A percentile compares a stretch with the other conserved stretches of the same genome.
Conservation (phyloP, 2,888 invertebrate species). For the Nomada goodeniana region DNA sequence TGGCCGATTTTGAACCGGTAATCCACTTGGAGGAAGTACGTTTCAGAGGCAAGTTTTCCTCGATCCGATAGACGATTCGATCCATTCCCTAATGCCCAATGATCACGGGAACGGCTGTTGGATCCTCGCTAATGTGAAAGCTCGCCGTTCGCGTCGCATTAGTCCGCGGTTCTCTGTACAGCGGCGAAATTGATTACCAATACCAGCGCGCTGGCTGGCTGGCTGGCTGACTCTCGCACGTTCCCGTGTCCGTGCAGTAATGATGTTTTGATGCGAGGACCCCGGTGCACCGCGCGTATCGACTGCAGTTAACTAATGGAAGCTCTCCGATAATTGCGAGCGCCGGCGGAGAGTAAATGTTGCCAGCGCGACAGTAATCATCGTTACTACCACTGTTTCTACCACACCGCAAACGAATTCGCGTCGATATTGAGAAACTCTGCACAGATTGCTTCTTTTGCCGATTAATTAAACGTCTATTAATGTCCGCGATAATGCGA, state of each 20-base stretch:
- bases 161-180: conserved; percentile 69
- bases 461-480: not conserved
- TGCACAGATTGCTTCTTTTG: not conserved
- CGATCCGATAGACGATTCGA: conserved; percentile 39
- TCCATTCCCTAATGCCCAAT: conserved; percentile 76
- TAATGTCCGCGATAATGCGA: no score
- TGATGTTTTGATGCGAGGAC: conserved; percentile 83
- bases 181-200: conserved; percentile 82
- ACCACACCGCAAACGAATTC: conserved; percentile 53
- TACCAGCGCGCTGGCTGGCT: conserved; percentile 73
- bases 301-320: conserved; percentile 84
- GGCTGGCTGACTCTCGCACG: conserved; percentile 58
- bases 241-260: conserved; percentile 78
- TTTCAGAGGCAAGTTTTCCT: conserved; percentile 5
- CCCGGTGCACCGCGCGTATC: conserved; percentile 79
- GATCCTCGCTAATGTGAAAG: conserved; percentile 74
- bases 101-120: conserved; percentile 71
- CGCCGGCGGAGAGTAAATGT: conserved; percentile 80
- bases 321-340: conserved; percentile 83
- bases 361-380: conserved; percentile 81
- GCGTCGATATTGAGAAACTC: conserved; percentile 17
- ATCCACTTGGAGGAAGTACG: not conserved
- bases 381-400: conserved; percentile 76
- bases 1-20: no score
- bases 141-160: conserved; percentile 77